Conservation (phyloP, 2,113 vertebrate species). For the Ictalurus punctatus region DNA sequence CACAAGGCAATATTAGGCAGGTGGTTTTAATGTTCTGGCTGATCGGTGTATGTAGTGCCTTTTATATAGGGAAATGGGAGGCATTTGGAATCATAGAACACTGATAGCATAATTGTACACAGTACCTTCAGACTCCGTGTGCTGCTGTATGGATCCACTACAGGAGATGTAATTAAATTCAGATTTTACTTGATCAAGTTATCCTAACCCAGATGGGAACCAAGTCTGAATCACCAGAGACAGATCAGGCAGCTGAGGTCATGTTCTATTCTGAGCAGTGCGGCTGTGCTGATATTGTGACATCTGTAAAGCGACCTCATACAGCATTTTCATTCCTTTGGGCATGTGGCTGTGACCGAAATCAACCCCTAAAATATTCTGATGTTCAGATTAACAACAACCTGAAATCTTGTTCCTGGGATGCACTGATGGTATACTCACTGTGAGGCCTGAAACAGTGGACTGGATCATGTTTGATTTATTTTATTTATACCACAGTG, state of each 20-base stretch:
- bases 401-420: background rate
- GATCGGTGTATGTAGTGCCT: background rate
- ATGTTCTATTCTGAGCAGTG: background rate
- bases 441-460: background rate
- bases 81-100: background rate
- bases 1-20: too few species aligned
- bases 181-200: background rate
- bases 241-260: background rate
- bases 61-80: background rate
- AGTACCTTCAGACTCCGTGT: background rate
- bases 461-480: background rate
- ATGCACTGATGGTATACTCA: background rate
- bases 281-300: background rate
- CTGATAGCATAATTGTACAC: background rate
- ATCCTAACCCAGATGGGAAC: background rate
- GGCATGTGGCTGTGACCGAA: background rate
- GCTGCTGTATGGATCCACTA: background rate
- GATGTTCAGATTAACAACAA: background rate
- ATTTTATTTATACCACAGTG: background rate
- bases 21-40: too few species aligned
- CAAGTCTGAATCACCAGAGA: background rate
- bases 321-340: background rate
- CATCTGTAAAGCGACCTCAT: background rate
- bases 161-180: background rate
- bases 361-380: background rate